Conservation (phyloP, 35 echinoderm and acorn worm species). For the Chiridota heheva region DNA sequence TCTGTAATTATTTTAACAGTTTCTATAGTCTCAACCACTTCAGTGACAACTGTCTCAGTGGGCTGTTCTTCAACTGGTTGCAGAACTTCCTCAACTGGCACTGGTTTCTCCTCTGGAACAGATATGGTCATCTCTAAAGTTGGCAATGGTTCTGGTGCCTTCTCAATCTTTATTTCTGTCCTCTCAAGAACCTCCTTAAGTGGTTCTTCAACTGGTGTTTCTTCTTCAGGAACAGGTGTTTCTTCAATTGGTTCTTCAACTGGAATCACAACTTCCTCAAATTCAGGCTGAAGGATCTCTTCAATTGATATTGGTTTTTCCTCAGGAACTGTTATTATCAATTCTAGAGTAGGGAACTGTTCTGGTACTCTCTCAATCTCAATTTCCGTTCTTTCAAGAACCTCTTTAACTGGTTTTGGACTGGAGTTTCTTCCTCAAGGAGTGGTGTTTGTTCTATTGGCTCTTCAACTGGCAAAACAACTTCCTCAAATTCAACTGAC, state of each 20-base stretch:
- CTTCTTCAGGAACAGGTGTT: too few relatives aligned
- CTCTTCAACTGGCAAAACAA: conserved; percentile 21
- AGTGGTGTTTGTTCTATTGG: conserved; percentile 13
- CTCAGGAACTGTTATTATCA: conserved; percentile 1
- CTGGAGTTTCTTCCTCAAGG: conserved; percentile 6
- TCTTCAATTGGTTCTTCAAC: background rate
- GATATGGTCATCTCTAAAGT: conserved; percentile 15
- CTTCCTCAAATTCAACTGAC: conserved; percentile 47
- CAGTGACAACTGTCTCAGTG: background rate
- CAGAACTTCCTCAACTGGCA: conserved; percentile 21
- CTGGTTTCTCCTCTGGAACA: conserved; percentile 16
- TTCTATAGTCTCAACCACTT: background rate
- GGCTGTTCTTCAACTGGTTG: conserved; percentile 48
- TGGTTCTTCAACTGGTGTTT: too few relatives aligned
- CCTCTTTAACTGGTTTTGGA: too few relatives aligned
- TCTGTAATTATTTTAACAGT: conserved; percentile 9
- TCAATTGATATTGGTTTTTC: conserved; percentile 14
- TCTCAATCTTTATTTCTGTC: conserved; percentile 6
- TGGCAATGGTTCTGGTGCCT: conserved; percentile 14
- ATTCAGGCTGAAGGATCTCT: conserved; percentile 31
- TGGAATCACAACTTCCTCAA: conserved; percentile 24
- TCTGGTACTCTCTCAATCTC: conserved; percentile 16
- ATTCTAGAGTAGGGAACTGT: conserved; percentile 16
- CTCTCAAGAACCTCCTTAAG: too few relatives aligned
- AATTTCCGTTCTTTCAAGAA: conserved; percentile 16